Percentiles rank a stretch among this genome's conserved stretches.
Conservation (phyloP, 2,113 vertebrate genomes). For the Panthera leo region DNA sequence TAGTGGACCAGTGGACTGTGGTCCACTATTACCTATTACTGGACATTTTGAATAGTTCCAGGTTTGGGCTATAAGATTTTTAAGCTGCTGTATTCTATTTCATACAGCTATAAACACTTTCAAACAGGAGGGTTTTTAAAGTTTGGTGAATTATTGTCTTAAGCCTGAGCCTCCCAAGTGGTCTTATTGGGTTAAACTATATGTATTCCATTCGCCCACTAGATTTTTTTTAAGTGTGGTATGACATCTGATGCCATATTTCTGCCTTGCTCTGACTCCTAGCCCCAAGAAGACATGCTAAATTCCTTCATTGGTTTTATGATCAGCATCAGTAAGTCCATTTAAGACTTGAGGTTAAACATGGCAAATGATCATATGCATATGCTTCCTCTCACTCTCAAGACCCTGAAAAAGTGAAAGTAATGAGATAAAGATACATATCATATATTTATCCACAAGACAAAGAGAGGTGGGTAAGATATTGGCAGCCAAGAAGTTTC, state of each 20-base stretch:
- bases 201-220: background rate
- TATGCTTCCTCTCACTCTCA: background rate
- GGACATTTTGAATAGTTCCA: background rate
- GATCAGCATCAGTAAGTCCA: background rate
- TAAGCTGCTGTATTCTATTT: background rate
- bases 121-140: background rate
- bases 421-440: background rate
- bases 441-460: background rate
- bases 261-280: background rate
- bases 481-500: background rate
- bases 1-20: no score
- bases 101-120: background rate
- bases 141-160: conserved; percentile 27
- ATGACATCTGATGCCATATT: background rate
- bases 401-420: background rate
- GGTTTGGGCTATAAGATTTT: background rate
- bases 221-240: background rate
- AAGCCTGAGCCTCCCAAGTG: background rate
- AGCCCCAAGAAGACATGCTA: background rate
- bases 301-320: background rate
- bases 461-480: background rate
- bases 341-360: background rate
- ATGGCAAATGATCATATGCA: background rate
- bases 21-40: background rate
- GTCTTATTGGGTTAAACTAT: background rate